phyloP scores from a whole-genome alignment of 2,113 vertebrate genomes.

The Trematomus loennbergii region DNA sequence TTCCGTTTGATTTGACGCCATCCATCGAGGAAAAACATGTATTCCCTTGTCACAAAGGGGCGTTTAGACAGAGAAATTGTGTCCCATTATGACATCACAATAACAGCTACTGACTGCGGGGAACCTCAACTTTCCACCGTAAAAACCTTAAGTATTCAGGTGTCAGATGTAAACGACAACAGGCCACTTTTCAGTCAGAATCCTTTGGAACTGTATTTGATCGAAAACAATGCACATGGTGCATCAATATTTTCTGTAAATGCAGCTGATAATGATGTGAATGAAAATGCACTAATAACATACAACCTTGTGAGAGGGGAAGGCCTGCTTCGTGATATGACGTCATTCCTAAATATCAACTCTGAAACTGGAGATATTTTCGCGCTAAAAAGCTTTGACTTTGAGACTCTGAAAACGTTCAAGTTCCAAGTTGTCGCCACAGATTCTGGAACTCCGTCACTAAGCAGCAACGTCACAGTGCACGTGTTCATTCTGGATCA shows the following conservation, averaged over 20 bases:
- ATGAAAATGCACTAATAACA: conserved; percentile 75
- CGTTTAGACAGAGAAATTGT: conserved; percentile 72
- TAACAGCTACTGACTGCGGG: conserved; percentile 77
- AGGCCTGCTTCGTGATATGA: conserved; percentile 5
- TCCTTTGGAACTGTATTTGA: conserved; percentile 71
- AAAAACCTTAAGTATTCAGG: conserved; percentile 60
- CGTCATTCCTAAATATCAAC: conserved; percentile 69
- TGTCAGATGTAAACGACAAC: conserved; percentile 79
- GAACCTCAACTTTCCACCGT: conserved; percentile 60
- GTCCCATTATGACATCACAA: conserved; percentile 70
- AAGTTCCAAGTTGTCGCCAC: conserved; percentile 18
- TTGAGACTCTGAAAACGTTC: conserved; percentile 66
- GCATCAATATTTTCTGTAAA: conserved; percentile 61
- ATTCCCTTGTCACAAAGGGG: conserved; percentile 72
- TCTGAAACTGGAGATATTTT: conserved; percentile 65
- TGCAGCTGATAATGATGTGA: conserved; percentile 72
- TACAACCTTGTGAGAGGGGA: conserved; percentile 52
- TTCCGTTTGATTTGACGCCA: conserved; percentile 79
- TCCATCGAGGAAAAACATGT: conserved; percentile 78
- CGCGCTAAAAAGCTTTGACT: conserved; percentile 69
- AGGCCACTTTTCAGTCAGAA: conserved; percentile 55
- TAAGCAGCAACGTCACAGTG: conserved; percentile 75
- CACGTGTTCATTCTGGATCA: conserved; percentile 78
- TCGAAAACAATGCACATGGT: conserved; percentile 73
- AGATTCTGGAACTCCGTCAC: conserved; percentile 35